phyloP scores from a whole-genome alignment of 53 echinoderm and acorn worm genomes.

The Paelopatides confundens region DNA sequence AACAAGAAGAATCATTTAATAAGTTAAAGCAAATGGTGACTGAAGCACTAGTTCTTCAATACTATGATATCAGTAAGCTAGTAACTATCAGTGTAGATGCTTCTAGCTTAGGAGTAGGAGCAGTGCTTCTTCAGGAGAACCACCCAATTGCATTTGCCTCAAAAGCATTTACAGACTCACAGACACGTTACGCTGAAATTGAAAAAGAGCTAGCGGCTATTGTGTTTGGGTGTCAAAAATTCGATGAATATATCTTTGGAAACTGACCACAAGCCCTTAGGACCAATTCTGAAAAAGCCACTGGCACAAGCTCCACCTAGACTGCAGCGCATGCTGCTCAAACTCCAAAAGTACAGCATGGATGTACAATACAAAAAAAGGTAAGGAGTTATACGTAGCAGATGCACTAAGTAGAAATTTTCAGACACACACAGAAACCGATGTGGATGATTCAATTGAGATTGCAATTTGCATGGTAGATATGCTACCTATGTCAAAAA shows the following conservation, averaged over 20 bases:
- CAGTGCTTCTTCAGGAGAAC: constrained; percentile 53
- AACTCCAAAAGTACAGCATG: neutral
- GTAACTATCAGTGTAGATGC: constrained; percentile 57
- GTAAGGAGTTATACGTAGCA: neutral
- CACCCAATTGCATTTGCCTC: constrained; percentile 68
- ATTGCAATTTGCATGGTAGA: neutral
- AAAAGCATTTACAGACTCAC: constrained; percentile 43
- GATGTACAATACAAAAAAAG: neutral
- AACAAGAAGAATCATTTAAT: constrained; percentile 43
- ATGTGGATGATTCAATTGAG: neutral
- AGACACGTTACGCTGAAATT: constrained; percentile 53
- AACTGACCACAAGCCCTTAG: constrained; percentile 63
- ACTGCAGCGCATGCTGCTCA: neutral
- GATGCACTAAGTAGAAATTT: constrained; percentile 37
- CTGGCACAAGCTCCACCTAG: neutral
- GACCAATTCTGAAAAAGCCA: constrained; percentile 57
- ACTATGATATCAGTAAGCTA: constrained; percentile 53
- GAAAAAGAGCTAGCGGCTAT: constrained; percentile 63
- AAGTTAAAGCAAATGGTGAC: constrained; percentile 18
- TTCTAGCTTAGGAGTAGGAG: constrained; percentile 50
- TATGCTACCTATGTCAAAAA: neutral
- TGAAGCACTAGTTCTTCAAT: constrained; percentile 25
- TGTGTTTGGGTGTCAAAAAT: constrained; percentile 48
- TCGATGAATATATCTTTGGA: constrained; percentile 58
- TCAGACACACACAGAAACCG: too few species aligned